Percentiles rank a stretch among this genome's conserved stretches.
These are phyloP conservation scores for Dolichoris vasculosae DNA, from an alignment of 1,140 invertebrate genomes.

Conservation along the genomic window DNA sequence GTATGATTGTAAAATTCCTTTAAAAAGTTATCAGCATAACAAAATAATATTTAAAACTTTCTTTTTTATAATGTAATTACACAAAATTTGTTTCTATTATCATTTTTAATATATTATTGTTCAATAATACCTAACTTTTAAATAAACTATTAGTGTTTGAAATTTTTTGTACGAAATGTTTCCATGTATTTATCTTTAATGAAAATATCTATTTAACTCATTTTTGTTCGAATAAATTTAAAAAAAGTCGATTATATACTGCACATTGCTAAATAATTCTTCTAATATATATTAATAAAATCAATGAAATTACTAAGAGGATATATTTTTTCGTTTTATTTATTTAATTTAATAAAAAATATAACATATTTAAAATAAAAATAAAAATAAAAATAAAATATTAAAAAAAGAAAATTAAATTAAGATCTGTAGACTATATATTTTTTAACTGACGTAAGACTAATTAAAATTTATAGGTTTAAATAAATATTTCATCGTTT, in stretches of 20 bases:
- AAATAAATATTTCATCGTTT: no score
- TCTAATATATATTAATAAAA: not conserved
- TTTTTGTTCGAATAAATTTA: not conserved
- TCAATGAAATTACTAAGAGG: not conserved
- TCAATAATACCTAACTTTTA: not conserved
- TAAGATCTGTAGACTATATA: no score
- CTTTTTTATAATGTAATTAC: not conserved
- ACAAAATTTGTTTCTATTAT: not conserved
- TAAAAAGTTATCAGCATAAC: no score
- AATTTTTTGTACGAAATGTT: not conserved
- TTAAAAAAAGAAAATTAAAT: no score
- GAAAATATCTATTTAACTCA: not conserved
- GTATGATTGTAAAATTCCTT: no score
- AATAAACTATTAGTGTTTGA: not conserved
- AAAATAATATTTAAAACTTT: not conserved
- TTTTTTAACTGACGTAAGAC: no score
- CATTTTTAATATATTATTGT: not conserved
- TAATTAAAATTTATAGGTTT: no score
- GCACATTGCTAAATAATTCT: not conserved
- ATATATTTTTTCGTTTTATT: not conserved
- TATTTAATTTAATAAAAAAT: no score
- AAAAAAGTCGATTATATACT: not conserved
- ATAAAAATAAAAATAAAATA: no score
- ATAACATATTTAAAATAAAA: no score
- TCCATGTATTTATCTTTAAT: not conserved